Conservation (phyloP, 2,888 invertebrate genomes). For the Automeris io region DNA sequence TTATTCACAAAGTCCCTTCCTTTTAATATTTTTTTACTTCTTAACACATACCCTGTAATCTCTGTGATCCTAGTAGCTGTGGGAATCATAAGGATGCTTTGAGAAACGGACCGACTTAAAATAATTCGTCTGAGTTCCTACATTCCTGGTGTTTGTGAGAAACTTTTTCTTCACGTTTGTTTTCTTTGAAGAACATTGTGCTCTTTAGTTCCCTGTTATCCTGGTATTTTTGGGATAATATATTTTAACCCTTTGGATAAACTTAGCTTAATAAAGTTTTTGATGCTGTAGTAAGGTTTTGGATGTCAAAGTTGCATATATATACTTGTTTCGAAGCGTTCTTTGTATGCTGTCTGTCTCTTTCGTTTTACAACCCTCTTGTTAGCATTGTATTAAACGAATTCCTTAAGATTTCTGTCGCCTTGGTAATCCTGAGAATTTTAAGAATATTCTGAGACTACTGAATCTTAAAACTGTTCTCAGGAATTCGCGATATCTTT, state of each 20-base stretch:
- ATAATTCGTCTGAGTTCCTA: too few relatives aligned
- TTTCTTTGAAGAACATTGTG: too few relatives aligned
- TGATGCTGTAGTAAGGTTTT: too few relatives aligned
- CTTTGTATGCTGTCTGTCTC: not conserved
- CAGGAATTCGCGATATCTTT: not conserved
- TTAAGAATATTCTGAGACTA: slow-evolving; percentile 24
- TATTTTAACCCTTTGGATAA: too few relatives aligned
- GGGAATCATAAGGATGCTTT: not conserved
- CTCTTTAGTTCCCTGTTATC: too few relatives aligned
- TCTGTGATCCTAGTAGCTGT: not conserved
- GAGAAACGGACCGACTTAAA: too few relatives aligned
- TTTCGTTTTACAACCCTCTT: not conserved
- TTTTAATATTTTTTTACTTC: not conserved
- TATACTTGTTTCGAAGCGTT: not conserved
- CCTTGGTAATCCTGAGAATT: slow-evolving; percentile 25
- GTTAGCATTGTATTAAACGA: slow-evolving; percentile 4
- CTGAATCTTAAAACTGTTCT: slow-evolving; percentile 2
- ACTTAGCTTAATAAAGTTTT: too few relatives aligned
- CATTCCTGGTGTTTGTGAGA: too few relatives aligned
- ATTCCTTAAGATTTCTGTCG: slow-evolving; percentile 13
- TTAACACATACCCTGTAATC: not conserved
- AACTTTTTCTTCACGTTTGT: not conserved
- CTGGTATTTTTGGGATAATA: too few relatives aligned
- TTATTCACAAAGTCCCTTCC: not conserved
- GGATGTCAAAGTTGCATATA: not conserved